Evolutionary conservation across 2,113 vertebrate genomes (phyloP).

Genomic region (Beaufortia kweichowensis): DNA sequence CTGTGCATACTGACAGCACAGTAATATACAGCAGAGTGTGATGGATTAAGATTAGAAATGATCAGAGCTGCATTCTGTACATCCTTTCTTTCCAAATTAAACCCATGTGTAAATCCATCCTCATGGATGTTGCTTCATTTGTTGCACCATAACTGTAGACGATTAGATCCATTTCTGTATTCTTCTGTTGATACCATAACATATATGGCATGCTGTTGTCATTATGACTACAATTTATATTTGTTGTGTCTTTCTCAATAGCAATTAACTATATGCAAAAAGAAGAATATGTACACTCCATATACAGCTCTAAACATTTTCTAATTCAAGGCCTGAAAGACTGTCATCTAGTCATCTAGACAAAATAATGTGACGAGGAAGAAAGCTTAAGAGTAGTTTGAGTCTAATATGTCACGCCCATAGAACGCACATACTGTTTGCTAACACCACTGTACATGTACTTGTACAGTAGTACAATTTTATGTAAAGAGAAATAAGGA

Average conservation of each 20-base stretch:
- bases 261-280: conserved; percentile 39
- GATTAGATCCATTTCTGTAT: conserved; percentile 61
- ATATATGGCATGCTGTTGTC: background rate
- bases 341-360: conserved; percentile 63
- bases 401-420: conserved; percentile 50
- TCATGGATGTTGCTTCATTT: conserved; percentile 12
- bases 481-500: too few relatives aligned
- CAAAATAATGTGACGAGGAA: conserved; percentile 1
- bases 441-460: too few relatives aligned
- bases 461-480: background rate
- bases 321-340: background rate
- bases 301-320: conserved; percentile 24
- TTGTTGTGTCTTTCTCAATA: background rate
- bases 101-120: conserved; percentile 43
- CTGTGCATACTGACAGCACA: conserved; percentile 69
- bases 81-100: conserved; percentile 34
- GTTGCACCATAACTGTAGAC: conserved; percentile 44
- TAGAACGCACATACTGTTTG: too few relatives aligned
- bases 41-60: conserved; percentile 14
- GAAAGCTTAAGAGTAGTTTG: too few relatives aligned
- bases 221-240: conserved; percentile 61
- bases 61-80: conserved; percentile 46
- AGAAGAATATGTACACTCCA: background rate
- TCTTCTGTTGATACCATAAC: conserved; percentile 66
- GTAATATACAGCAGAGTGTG: conserved; percentile 69